These are phyloP conservation scores for Nomada fucata DNA, from an alignment of 2,888 invertebrate genomes.

Conservation along the genomic window DNA sequence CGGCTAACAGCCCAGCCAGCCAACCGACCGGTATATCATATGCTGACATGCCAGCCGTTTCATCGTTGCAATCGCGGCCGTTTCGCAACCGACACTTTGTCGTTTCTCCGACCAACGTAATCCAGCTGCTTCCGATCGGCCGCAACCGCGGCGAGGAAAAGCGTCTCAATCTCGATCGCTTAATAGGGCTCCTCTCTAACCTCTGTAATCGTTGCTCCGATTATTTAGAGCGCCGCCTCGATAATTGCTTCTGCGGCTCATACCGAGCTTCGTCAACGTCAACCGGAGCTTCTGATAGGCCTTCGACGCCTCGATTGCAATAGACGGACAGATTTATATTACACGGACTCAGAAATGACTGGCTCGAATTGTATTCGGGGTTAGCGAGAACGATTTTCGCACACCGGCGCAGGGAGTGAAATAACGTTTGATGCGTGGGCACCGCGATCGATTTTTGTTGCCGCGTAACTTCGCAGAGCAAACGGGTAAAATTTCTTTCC, in stretches of 20 bases:
- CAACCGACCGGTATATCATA: slow-evolving; percentile 65
- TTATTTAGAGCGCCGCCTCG: slow-evolving; percentile 39
- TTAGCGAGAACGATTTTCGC: no score
- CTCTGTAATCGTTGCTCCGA: slow-evolving; percentile 31
- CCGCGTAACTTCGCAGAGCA: no score
- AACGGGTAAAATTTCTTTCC: no score
- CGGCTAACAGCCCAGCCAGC: slow-evolving; percentile 56
- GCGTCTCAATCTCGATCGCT: neutral
- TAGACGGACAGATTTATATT: no score
- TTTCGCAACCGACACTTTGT: slow-evolving; percentile 66
- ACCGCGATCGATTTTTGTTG: no score
- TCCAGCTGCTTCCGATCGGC: slow-evolving; percentile 35
- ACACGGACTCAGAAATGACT: no score
- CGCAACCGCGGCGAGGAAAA: neutral
- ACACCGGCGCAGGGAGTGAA: no score
- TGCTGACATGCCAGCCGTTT: slow-evolving; percentile 61
- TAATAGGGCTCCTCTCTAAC: slow-evolving; percentile 15
- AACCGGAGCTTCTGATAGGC: slow-evolving; percentile 6
- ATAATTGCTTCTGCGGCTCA: slow-evolving; percentile 27
- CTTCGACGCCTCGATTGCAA: no score
- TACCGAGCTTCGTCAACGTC: slow-evolving; percentile 12
- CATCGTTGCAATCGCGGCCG: slow-evolving; percentile 50
- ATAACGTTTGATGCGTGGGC: no score
- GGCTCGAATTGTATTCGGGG: no score
- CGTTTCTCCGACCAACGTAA: slow-evolving; percentile 28